These are phyloP conservation scores for Trypoxylus dichotomus DNA, from an alignment of 1,140 invertebrate genomes.

Conservation along the genomic window DNA sequence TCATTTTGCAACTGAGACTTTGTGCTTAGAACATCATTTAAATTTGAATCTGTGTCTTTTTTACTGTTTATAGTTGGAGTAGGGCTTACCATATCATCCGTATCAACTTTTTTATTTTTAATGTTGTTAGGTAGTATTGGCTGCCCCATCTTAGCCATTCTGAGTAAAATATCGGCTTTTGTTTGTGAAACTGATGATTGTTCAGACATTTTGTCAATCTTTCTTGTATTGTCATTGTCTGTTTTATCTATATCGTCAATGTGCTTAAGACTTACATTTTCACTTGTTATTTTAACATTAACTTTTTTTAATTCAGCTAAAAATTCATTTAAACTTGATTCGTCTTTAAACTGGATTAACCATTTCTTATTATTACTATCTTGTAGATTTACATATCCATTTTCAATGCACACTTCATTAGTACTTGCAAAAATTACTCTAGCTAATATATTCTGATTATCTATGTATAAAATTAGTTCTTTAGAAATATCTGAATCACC, in stretches of 20 bases:
- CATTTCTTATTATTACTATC: slow-evolving; percentile 41
- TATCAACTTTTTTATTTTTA: neutral
- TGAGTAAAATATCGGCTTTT: slow-evolving; percentile 41
- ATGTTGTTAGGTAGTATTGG: slow-evolving; percentile 38
- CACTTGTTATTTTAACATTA: slow-evolving; percentile 32
- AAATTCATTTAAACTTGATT: slow-evolving; percentile 37
- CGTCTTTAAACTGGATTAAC: slow-evolving; percentile 38
- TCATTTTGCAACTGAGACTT: neutral
- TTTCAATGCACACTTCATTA: slow-evolving; percentile 36
- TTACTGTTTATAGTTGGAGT: slow-evolving; percentile 4
- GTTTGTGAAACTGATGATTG: slow-evolving; percentile 34
- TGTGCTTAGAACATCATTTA: neutral
- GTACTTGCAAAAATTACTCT: slow-evolving; percentile 32
- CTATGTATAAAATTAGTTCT: slow-evolving; percentile 42
- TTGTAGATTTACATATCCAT: slow-evolving; percentile 38
- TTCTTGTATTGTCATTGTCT: neutral
- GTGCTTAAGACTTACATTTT: no score
- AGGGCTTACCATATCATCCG: neutral
- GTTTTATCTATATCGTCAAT: neutral
- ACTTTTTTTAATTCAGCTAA: slow-evolving; percentile 32
- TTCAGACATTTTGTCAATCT: neutral
- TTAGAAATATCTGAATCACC: slow-evolving; percentile 33
- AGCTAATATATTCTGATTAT: slow-evolving; percentile 38
- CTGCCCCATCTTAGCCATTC: slow-evolving; percentile 49
- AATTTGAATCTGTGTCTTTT: neutral